Evolutionary conservation across 2,888 invertebrate genomes (phyloP).

Genomic region (Pheosia gnoma): DNA sequence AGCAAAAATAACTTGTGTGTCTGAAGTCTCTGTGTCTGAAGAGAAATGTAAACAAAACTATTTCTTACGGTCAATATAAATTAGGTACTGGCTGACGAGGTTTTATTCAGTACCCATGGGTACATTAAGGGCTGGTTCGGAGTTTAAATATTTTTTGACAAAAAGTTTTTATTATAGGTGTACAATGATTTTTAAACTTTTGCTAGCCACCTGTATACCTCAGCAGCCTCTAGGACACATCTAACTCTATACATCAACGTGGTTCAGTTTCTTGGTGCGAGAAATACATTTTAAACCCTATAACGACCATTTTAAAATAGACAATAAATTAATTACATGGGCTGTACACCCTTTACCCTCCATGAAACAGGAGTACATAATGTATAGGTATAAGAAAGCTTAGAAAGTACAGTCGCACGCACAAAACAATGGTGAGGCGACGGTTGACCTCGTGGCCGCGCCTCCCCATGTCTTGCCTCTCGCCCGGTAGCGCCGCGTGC

Average conservation of each 20-base stretch:
- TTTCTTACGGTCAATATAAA: slow-evolving; percentile 20
- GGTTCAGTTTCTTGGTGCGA: neutral
- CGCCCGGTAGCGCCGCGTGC: slow-evolving; percentile 82
- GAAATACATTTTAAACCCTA: neutral
- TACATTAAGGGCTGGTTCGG: too few species aligned
- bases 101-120: neutral
- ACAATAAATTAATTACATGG: slow-evolving; percentile 24
- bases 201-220: too few species aligned
- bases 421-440: slow-evolving; percentile 82
- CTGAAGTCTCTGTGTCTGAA: slow-evolving; percentile 10
- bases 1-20: slow-evolving; percentile 15
- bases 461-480: slow-evolving; percentile 77
- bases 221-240: too few species aligned
- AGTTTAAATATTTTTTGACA: too few species aligned
- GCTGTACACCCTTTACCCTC: slow-evolving; percentile 40
- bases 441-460: slow-evolving; percentile 81
- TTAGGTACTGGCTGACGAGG: neutral
- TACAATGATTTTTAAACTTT: too few species aligned
- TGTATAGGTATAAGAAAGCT: slow-evolving; percentile 46
- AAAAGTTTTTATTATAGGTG: too few species aligned
- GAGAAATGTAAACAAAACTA: slow-evolving; percentile 29
- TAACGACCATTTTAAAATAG: neutral
- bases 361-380: slow-evolving; percentile 38
- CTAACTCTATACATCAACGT: neutral
- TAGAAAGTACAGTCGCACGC: slow-evolving; percentile 71